phyloP scores from a whole-genome alignment of 2,113 vertebrate genomes.

The Rhipidura dahli region DNA sequence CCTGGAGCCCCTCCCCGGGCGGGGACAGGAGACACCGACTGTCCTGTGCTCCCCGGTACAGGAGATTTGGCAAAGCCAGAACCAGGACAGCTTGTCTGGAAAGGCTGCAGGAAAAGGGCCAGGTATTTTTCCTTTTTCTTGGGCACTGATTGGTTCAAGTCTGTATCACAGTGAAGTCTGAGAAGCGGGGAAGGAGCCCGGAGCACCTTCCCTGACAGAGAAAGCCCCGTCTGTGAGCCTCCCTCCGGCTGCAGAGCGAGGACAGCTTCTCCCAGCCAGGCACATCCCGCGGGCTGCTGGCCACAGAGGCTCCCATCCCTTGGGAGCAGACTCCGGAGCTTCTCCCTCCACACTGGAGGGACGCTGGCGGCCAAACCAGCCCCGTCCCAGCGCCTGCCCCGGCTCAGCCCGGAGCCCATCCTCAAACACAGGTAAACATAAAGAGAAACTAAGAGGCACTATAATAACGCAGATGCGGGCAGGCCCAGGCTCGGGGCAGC shows the following conservation, averaged over 20 bases:
- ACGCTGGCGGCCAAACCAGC: not conserved
- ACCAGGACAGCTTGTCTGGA: not conserved
- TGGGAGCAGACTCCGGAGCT: not conserved
- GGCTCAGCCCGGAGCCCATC: not conserved
- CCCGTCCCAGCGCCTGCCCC: not conserved
- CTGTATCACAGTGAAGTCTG: slow-evolving; percentile 68
- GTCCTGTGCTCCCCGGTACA: rapidly evolving
- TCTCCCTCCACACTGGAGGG: not conserved
- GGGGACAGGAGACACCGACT: rapidly evolving
- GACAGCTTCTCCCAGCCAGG: not conserved
- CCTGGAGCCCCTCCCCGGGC: not conserved
- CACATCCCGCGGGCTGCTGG: not conserved
- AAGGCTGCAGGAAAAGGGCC: slow-evolving; percentile 10
- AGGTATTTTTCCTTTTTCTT: not conserved
- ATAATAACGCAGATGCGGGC: not conserved
- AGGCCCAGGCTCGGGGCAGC: not conserved
- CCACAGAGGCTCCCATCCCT: not conserved
- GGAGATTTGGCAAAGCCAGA: not conserved
- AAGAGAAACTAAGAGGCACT: slow-evolving; percentile 65
- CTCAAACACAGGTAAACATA: slow-evolving; percentile 30
- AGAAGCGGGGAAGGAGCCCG: slow-evolving; percentile 23
- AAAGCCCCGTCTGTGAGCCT: not conserved
- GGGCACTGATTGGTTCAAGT: slow-evolving; percentile 65
- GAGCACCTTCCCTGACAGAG: not conserved
- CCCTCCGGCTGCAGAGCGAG: not conserved